Evolutionary conservation across 2,888 invertebrate species (phyloP), one percentile per base, ranked within the genome.

Genomic region (Agrotis clavis): DNA sequence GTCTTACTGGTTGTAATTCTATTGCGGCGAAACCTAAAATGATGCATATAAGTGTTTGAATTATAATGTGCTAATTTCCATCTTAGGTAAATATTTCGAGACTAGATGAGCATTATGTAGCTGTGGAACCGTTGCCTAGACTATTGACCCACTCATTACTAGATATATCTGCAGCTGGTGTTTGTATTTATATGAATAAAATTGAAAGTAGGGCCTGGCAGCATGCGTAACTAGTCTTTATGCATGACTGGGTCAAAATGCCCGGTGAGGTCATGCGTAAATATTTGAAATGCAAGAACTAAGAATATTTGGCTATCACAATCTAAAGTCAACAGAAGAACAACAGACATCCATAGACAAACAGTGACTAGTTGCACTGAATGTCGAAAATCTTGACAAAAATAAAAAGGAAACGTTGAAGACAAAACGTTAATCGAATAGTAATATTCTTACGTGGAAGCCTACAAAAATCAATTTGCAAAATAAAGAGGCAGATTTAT

Each of bases 401-500:
- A 11, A 0, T 54, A 35, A 61, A 11, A 53, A 60, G 35, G 54
- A 35, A 47, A 16, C 1, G 25, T 2, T 18, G 14, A 47, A 41
- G 7, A 63, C 3, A 41, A 11, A n/a, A n/a, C 25, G 11, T n/a
- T n/a, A 65, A 54, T 35, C 35, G 35, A 30, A 5, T 5, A 35
- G 35, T 35, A 41, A 35, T 35, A 35, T 35, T 35, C 35, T 35
- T 35, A 7, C 7, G 35, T 35, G 18, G 19, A n/a, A 41, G 56
- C 65, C 11, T 0, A 51, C 50, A 41, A 69, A 80, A 80, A 75
- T 60, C 54, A 63, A 80, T 66, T 68, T 47, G 18, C 30, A 41
- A 41, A 57, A 63, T 80, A 63, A 74, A 80, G 25, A 62, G 13
- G n/a, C 51, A n/a, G n/a, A n/a, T n/a, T 57, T 62, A 74, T 69